Evolutionary conservation across 2,888 invertebrate genomes (phyloP).

Genomic region (Thereva nobilitata): DNA sequence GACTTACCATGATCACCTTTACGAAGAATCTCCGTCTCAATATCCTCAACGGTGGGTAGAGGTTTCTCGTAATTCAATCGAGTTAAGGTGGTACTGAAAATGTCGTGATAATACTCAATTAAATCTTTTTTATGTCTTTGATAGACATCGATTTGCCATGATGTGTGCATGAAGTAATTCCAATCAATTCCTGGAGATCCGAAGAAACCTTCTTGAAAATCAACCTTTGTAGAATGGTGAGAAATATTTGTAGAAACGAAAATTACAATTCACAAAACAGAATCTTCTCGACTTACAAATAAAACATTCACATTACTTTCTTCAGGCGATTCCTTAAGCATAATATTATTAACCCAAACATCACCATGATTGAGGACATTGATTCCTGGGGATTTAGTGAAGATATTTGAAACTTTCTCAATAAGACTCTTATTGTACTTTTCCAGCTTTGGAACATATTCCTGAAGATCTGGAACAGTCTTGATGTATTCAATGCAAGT

Average conservation of each 20-base stretch:
- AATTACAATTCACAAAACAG: not conserved
- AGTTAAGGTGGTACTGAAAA: slow-evolving; percentile 44
- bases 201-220: slow-evolving; percentile 51
- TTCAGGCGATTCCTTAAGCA: slow-evolving; percentile 55
- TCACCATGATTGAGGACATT: slow-evolving; percentile 61
- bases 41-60: slow-evolving; percentile 48
- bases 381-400: slow-evolving; percentile 47
- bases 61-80: slow-evolving; percentile 46
- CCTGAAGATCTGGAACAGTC: slow-evolving; percentile 43
- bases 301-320: slow-evolving; percentile 53
- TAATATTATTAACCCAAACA: slow-evolving; percentile 60
- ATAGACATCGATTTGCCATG: slow-evolving; percentile 47
- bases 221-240: slow-evolving; percentile 45
- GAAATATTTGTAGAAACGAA: slow-evolving; percentile 11
- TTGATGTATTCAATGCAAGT: slow-evolving; percentile 47
- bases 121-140: slow-evolving; percentile 45
- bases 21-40: slow-evolving; percentile 46
- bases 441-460: slow-evolving; percentile 46
- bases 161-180: slow-evolving; percentile 50
- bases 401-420: slow-evolving; percentile 48
- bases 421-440: slow-evolving; percentile 46
- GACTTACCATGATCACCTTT: slow-evolving; percentile 48
- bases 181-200: slow-evolving; percentile 52
- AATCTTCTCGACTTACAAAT: slow-evolving; percentile 48
- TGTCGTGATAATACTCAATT: slow-evolving; percentile 45